Percentiles rank a stretch among this genome's conserved stretches.
Conservation (phyloP, 2,113 vertebrate genomes). For the Nymphicus hollandicus region DNA sequence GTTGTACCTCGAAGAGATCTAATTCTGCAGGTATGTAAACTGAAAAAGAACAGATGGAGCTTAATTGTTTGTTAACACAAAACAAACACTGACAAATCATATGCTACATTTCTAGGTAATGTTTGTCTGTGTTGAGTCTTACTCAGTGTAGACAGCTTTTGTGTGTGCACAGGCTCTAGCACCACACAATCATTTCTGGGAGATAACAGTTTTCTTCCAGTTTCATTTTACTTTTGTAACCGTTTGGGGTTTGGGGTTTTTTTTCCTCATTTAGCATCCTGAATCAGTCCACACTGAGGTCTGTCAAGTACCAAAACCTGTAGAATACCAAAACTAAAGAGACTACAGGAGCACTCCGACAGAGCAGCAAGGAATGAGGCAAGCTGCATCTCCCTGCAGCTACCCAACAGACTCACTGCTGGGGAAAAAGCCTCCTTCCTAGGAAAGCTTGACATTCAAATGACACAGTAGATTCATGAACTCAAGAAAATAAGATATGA, state of each 20-base stretch:
- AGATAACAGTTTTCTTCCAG: neutral
- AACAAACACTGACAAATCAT: neutral
- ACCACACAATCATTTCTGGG: neutral
- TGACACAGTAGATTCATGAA: neutral
- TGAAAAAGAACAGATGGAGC: neutral
- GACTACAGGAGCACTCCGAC: neutral
- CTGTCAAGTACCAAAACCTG: neutral
- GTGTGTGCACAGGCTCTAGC: neutral
- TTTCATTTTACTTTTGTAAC: neutral
- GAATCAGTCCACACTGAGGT: neutral
- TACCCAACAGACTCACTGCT: neutral
- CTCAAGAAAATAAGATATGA: neutral
- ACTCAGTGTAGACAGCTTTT: neutral
- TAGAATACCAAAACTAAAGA: neutral
- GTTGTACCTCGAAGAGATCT: neutral
- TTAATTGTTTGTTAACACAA: neutral
- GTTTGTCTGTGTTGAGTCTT: neutral
- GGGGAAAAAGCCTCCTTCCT: neutral
- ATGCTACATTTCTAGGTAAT: neutral
- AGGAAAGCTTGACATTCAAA: neutral
- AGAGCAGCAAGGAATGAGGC: neutral
- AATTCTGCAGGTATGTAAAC: neutral
- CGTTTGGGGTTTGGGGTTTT: neutral
- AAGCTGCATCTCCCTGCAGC: neutral
- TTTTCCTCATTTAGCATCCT: neutral